These are phyloP conservation scores for Epinephelus coioides DNA, from an alignment of 2,797 vertebrate genomes.

Conservation along the genomic window DNA sequence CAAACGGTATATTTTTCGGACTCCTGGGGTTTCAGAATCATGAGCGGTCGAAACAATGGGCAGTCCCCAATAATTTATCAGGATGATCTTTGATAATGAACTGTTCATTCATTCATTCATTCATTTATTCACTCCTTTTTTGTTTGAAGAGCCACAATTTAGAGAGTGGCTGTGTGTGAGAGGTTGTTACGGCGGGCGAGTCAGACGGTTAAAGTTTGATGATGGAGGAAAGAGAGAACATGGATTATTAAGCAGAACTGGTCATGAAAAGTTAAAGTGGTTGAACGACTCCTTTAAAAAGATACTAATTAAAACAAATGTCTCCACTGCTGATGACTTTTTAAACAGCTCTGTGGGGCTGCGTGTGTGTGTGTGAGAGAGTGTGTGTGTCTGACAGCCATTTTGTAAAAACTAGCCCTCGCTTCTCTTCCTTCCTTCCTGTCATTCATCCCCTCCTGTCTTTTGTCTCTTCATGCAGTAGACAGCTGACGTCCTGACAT, in stretches of 20 bases:
- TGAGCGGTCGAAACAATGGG: no score
- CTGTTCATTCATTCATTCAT: not conserved
- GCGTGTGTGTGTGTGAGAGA: not conserved
- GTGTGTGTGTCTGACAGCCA: not conserved
- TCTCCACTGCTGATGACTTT: slow-evolving; percentile 71
- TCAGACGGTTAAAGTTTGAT: slow-evolving; percentile 33
- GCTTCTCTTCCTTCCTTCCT: no score
- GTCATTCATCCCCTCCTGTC: no score
- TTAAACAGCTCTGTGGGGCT: slow-evolving; percentile 34
- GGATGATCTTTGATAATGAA: not conserved
- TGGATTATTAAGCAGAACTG: slow-evolving; percentile 43
- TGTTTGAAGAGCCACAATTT: not conserved
- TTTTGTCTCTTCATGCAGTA: no score
- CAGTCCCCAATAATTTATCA: no score
- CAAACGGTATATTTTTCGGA: no score
- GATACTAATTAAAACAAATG: slow-evolving; percentile 82
- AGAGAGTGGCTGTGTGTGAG: not conserved
- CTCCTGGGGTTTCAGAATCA: no score
- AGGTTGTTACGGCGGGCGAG: not conserved
- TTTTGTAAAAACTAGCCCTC: no score
- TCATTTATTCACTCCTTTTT: not conserved
- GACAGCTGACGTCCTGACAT: no score
- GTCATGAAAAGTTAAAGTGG: slow-evolving; percentile 45
- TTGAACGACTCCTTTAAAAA: slow-evolving; percentile 74
- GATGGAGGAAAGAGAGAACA: slow-evolving; percentile 8